A percentile compares a stretch with the other conserved stretches of the same genome.
Conservation (phyloP, 2,113 vertebrate genomes). For the Nothocercus nigrocapillus region DNA sequence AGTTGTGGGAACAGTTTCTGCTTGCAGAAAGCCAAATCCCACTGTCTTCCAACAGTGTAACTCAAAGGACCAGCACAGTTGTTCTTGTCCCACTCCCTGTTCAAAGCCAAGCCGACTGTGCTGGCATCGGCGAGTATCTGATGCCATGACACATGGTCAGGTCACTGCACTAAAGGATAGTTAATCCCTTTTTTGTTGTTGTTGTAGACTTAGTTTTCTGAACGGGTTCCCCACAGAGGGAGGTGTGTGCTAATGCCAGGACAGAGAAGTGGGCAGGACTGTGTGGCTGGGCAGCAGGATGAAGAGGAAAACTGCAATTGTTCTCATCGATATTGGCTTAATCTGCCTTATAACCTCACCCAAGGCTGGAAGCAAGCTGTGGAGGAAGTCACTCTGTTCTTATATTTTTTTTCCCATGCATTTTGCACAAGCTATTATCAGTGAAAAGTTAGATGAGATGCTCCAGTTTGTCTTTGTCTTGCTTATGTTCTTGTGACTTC, state of each 20-base stretch:
- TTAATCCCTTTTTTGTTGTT: background rate
- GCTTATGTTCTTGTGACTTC: background rate
- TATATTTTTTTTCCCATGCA: background rate
- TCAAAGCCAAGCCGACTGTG: background rate
- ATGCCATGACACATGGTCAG: background rate
- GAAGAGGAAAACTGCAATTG: background rate
- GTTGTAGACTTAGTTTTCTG: background rate
- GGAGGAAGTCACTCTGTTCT: background rate
- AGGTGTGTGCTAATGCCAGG: fast-evolving
- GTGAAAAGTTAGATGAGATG: background rate
- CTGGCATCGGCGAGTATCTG: background rate
- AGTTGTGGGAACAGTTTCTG: background rate
- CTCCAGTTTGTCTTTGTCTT: fast-evolving
- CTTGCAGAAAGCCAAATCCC: background rate
- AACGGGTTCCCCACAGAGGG: background rate
- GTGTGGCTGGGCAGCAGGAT: background rate
- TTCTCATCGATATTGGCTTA: background rate
- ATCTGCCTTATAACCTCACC: background rate
- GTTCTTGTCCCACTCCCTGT: background rate
- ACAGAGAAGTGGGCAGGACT: background rate
- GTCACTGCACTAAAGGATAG: background rate
- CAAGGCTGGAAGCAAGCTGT: background rate
- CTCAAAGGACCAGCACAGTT: background rate
- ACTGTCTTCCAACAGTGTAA: background rate
- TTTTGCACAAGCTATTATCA: background rate